A percentile compares a stretch with the other conserved stretches of the same genome.
phyloP scores from a whole-genome alignment of 1,140 invertebrate genomes.

The Cotesia chilonis region DNA sequence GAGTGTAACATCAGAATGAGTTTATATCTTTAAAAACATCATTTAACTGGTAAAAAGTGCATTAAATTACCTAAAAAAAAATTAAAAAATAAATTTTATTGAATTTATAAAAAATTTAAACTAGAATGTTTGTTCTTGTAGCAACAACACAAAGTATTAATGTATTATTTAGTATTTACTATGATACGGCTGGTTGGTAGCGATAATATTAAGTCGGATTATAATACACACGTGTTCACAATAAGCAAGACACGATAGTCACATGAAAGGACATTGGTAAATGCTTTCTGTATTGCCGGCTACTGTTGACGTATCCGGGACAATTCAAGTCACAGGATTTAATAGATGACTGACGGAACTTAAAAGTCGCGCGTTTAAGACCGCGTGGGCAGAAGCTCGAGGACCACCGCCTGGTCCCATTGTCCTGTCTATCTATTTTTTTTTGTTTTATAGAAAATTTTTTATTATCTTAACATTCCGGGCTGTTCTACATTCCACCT shows the following conservation, averaged over 20 bases:
- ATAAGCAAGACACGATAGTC: not conserved
- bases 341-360: constrained; percentile 34
- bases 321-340: constrained; percentile 33
- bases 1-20: too few relatives aligned
- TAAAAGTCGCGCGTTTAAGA: constrained; percentile 30
- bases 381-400: constrained; percentile 34
- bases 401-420: constrained; percentile 33
- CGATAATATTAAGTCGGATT: too few relatives aligned
- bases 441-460: constrained; percentile 19
- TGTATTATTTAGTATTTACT: too few relatives aligned
- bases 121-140: too few relatives aligned
- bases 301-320: constrained; percentile 37
- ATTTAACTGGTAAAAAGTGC: too few relatives aligned
- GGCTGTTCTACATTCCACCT: constrained; percentile 22
- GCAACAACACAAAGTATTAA: too few relatives aligned
- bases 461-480: constrained; percentile 19
- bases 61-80: too few relatives aligned
- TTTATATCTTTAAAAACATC: too few relatives aligned
- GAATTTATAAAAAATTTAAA: too few relatives aligned
- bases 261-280: constrained; percentile 33
- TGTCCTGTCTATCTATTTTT: constrained; percentile 32
- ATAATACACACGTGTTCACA: constrained; percentile 19
- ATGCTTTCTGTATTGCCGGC: constrained; percentile 28
- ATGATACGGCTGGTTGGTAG: too few relatives aligned
- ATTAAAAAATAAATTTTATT: too few relatives aligned